These are phyloP conservation scores for Sebastes iracundus DNA, from an alignment of 2,797 vertebrate species.

Conservation along the genomic window DNA sequence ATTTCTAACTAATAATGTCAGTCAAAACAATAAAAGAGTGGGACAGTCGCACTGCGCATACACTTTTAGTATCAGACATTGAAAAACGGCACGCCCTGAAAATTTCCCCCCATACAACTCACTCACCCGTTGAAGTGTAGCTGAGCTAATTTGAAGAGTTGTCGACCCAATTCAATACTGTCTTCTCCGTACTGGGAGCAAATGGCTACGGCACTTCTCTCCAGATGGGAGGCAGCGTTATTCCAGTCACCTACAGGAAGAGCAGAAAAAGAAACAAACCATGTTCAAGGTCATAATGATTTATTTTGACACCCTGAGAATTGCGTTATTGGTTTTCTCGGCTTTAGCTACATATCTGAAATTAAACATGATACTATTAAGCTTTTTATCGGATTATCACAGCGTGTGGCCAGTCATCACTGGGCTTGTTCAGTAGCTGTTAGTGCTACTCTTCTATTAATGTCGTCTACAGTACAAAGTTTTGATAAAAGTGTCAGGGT, in stretches of 20 bases:
- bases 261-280: neutral
- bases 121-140: constrained; percentile 94
- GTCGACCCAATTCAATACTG: constrained; percentile 90
- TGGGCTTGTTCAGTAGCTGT: neutral
- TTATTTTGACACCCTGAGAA: neutral
- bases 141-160: constrained; percentile 95
- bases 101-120: neutral
- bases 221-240: constrained; percentile 87
- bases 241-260: constrained; percentile 87
- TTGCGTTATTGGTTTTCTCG: neutral
- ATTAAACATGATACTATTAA: neutral
- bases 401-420: neutral
- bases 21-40: neutral
- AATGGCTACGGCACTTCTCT: constrained; percentile 82
- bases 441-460: neutral
- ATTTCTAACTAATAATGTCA: constrained; percentile 7
- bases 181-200: constrained; percentile 86
- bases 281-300: neutral
- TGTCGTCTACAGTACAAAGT: neutral
- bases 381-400: neutral
- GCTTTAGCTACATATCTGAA: neutral
- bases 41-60: neutral
- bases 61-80: neutral
- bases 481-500: neutral
- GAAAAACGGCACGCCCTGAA: neutral